Evolutionary conservation across 1,140 invertebrate species (phyloP), one percentile per base, ranked within the genome.

Genomic region (Zaprionus inermis): DNA sequence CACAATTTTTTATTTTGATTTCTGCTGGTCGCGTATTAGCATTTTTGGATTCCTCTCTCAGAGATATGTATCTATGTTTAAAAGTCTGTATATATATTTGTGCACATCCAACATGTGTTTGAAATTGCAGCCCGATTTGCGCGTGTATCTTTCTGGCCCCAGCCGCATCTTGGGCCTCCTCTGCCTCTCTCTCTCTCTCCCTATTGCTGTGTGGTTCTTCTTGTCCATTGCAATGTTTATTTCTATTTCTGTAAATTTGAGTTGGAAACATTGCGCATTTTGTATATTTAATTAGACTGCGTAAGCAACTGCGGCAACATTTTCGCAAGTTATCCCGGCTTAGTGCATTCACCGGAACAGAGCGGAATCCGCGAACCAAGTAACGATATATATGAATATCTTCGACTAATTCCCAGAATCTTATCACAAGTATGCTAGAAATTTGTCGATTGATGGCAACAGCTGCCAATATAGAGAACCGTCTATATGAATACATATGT

Each of bases 41-140:
- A 80, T 89, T 88, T 88, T 83, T 78, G 70, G 71, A 78, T 89
- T 65, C 78, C 64, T 71, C 54, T 75, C 71, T 46, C 14, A 41
- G 20, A 64, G 38, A 57, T 54, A 58, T 60, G 36, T 59, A 59
- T 11, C 12, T 68, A 56, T 49, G 28, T 61, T n/a, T 22, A 63
- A 60, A 9, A 61, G n/a, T 63, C 16, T 58, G 12, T 64, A 28
- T 69, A 58, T 59, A 49, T 68, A 61, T 63, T 59, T 70, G 57
- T 60, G 60, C 24, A 44, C 76, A 82, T 88, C 76, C 84, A 88
- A 88, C 84, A 88, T 88, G 83, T 88, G 83, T 88, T 88, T 88
- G 83, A 72, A 77, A 88, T 85, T 72, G 66, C 69, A 70, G 70
- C 70, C 64, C 63, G 60, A 66, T 71, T 70, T 58, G 60, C 66